Conservation (phyloP, 2,888 invertebrate genomes). For the Archips crataeganus region DNA sequence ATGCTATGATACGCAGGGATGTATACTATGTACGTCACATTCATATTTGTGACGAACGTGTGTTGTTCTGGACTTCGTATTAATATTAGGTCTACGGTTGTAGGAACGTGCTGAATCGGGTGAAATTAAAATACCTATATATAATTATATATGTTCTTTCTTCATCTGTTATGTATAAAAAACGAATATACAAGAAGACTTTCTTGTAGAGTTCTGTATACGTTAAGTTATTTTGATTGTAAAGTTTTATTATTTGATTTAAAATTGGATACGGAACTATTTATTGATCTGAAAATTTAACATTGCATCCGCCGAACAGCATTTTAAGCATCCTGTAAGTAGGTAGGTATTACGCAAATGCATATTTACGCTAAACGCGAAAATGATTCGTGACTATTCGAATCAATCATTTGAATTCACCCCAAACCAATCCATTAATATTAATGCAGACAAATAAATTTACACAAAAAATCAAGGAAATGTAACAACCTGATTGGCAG, state of each 20-base stretch:
- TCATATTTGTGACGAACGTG: constrained; percentile 6
- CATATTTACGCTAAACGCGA: background rate
- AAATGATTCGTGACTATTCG: background rate
- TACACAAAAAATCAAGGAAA: constrained; percentile 47
- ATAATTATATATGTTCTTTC: background rate
- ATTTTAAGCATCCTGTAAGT: background rate
- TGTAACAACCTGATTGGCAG: constrained; percentile 64
- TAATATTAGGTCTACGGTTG: background rate
- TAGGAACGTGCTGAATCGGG: background rate
- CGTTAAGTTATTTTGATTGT: no score
- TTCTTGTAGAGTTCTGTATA: no score
- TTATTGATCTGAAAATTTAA: no score
- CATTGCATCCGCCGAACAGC: no score
- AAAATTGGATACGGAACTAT: no score
- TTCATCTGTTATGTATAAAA: background rate
- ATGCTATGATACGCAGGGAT: constrained; percentile 49
- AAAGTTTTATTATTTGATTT: no score
- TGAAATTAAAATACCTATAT: no score
- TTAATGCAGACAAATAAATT: constrained; percentile 25
- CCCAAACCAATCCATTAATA: constrained; percentile 52
- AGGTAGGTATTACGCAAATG: background rate
- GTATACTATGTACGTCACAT: constrained; percentile 13
- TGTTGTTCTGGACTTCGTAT: background rate
- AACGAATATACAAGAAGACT: background rate
- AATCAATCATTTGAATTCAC: constrained; percentile 42